These are phyloP conservation scores for Callopanchax toddi DNA, from an alignment of 2,113 vertebrate species.

Conservation along the genomic window DNA sequence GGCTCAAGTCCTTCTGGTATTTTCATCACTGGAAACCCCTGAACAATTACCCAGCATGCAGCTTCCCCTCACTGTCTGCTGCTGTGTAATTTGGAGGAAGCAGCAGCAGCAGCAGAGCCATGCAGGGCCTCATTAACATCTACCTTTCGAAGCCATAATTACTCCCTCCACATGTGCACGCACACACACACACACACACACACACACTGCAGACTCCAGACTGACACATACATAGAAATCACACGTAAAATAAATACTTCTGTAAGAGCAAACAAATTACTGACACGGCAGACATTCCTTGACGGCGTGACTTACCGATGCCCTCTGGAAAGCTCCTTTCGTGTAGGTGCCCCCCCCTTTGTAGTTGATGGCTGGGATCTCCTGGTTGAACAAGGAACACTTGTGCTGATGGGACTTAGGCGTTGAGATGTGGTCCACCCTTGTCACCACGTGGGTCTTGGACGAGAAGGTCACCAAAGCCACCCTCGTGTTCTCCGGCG, in stretches of 20 bases:
- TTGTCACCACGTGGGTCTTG: conserved; percentile 91
- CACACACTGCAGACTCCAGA: conserved; percentile 24
- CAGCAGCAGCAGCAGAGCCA: conserved; percentile 29
- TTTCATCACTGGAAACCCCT: conserved; percentile 63
- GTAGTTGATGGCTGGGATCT: conserved; percentile 95
- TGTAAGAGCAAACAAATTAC: neutral
- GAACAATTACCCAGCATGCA: conserved; percentile 42
- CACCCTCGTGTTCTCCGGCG: conserved; percentile 90
- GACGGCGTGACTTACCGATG: conserved; percentile 85
- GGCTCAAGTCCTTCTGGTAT: conserved; percentile 20
- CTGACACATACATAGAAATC: neutral
- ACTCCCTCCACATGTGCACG: conserved; percentile 8
- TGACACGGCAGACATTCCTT: conserved; percentile 4
- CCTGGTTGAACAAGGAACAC: conserved; percentile 91
- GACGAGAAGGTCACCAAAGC: conserved; percentile 96
- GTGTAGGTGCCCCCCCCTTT: conserved; percentile 96
- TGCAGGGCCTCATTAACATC: conserved; percentile 54
- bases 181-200: conserved; percentile 12
- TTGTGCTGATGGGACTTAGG: conserved; percentile 92
- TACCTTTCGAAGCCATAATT: conserved; percentile 23
- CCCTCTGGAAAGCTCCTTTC: conserved; percentile 95
- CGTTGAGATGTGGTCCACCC: conserved; percentile 93
- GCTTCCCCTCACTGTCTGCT: conserved; percentile 48
- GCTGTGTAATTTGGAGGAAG: conserved; percentile 63
- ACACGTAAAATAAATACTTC: neutral